Conservation (phyloP, 2,113 vertebrate genomes). For the Pachycephala philippinensis region DNA sequence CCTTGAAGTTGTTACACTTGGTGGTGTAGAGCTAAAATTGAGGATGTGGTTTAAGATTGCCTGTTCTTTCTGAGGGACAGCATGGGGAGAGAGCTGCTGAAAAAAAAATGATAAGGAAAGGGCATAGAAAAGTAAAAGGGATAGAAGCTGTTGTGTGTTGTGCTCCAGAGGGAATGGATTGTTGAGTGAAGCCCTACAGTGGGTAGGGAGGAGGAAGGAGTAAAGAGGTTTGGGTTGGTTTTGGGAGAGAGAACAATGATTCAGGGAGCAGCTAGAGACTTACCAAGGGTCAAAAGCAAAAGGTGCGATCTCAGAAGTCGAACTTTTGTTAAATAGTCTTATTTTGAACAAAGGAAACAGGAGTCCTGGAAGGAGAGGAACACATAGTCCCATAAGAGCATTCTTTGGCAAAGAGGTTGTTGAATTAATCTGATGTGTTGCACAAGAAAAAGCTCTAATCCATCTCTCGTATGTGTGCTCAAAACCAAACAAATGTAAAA, state of each 20-base stretch:
- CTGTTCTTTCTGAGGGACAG: neutral
- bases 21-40: neutral
- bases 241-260: neutral
- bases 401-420: neutral
- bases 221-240: neutral
- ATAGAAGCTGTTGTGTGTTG: neutral
- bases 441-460: neutral
- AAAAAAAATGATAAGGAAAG: neutral
- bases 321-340: neutral
- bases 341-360: neutral
- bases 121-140: neutral
- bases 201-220: neutral
- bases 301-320: neutral
- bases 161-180: neutral
- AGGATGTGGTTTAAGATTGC: neutral
- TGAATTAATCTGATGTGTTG: neutral
- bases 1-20: rapidly evolving
- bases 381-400: neutral
- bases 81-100: neutral
- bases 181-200: neutral
- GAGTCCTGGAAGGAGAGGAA: neutral
- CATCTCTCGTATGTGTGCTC: neutral
- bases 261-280: neutral
- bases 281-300: neutral
- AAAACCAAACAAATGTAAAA: slow-evolving; percentile 15